Conservation (phyloP, 2,113 vertebrate species). For the Scolopax mira region DNA sequence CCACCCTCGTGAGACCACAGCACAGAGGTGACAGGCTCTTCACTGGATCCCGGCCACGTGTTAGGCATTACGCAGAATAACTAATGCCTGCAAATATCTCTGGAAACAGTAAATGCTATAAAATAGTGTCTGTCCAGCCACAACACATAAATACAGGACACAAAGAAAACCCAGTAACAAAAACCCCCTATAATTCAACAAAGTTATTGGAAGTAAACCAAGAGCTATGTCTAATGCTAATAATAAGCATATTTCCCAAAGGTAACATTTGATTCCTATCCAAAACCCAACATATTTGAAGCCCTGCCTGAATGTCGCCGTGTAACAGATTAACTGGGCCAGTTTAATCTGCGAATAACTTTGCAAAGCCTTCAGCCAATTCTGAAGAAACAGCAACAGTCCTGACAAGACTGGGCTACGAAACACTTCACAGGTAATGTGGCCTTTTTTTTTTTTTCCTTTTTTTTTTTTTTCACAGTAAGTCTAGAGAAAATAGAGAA, state of each 20-base stretch:
- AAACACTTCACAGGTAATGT: not conserved
- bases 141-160: not conserved
- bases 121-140: not conserved
- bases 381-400: not conserved
- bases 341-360: not conserved
- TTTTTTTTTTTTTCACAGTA: not conserved
- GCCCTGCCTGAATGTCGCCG: not conserved
- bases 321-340: not conserved
- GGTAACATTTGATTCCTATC: conserved; percentile 31
- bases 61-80: not conserved
- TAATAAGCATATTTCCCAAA: conserved; percentile 44
- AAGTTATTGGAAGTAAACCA: not conserved
- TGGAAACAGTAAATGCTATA: not conserved
- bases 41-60: not conserved
- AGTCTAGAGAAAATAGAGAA: not conserved
- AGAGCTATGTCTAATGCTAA: conserved; percentile 7
- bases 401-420: not conserved
- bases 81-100: not conserved
- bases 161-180: not conserved
- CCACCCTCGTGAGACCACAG: not conserved
- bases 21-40: not conserved
- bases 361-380: not conserved
- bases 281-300: conserved; percentile 1
- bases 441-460: not conserved
- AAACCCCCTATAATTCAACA: not conserved